phyloP scores from a whole-genome alignment of 2,797 vertebrate species.

The Halcyon badia region DNA sequence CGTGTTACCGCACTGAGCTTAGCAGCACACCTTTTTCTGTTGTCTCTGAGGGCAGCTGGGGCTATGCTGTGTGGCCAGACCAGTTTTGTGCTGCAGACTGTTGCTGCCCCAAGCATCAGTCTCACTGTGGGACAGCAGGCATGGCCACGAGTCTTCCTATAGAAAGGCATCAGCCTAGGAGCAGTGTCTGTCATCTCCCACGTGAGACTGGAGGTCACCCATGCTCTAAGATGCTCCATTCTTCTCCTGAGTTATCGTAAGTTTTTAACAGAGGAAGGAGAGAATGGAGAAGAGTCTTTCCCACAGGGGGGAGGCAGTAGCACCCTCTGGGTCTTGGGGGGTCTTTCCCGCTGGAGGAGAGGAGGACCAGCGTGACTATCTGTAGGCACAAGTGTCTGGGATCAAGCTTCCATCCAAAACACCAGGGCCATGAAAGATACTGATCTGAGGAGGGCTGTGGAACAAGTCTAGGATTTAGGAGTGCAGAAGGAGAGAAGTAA shows the following conservation, averaged over 20 bases:
- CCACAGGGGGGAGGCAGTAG: background rate
- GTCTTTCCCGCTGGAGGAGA: background rate
- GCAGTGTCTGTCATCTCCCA: background rate
- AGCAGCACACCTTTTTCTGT: background rate
- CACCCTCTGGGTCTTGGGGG: background rate
- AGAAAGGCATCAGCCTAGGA: background rate
- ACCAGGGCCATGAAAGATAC: background rate
- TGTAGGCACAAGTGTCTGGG: background rate
- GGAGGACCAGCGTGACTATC: background rate
- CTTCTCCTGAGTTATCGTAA: background rate
- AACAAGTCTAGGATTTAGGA: background rate
- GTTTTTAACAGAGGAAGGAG: background rate
- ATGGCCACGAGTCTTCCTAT: background rate
- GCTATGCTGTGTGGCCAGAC: background rate
- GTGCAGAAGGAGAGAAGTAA: background rate
- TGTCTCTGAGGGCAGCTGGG: background rate
- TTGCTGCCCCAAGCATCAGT: background rate
- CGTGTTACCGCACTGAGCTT: background rate
- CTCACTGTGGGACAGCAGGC: background rate
- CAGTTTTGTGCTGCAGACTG: rapidly evolving
- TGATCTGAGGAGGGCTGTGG: background rate
- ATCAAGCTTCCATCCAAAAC: background rate
- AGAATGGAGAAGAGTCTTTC: background rate
- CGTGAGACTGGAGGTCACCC: background rate
- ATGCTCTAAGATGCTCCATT: background rate